Conservation (phyloP, 2,797 vertebrate genomes). For the Liasis olivaceus region DNA sequence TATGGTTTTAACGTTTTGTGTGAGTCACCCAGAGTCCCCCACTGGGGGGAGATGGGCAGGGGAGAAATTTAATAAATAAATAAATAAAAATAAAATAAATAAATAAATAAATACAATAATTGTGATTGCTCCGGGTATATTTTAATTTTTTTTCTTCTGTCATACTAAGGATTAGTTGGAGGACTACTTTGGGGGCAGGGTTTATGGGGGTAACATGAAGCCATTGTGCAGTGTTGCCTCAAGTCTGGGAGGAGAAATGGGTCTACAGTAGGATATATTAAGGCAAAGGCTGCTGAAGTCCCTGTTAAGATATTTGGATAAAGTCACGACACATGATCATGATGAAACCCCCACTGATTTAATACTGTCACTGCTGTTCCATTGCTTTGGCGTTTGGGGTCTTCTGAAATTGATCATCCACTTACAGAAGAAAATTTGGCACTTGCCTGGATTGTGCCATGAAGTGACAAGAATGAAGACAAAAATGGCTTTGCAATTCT, state of each 20-base stretch:
- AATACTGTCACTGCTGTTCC: background rate
- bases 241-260: background rate
- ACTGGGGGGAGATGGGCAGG: too few relatives aligned
- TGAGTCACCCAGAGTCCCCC: too few relatives aligned
- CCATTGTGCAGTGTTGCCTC: background rate
- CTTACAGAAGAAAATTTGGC: background rate
- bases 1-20: too few relatives aligned
- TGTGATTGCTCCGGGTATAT: too few relatives aligned
- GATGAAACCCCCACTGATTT: background rate
- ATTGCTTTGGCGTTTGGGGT: background rate
- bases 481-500: background rate
- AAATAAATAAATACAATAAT: too few relatives aligned
- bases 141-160: too few relatives aligned
- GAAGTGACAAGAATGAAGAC: background rate
- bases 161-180: too few relatives aligned
- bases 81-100: too few relatives aligned
- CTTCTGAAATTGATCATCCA: background rate
- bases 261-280: too few relatives aligned
- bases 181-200: background rate
- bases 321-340: background rate
- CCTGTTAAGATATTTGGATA: background rate
- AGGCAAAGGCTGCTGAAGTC: background rate
- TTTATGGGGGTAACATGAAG: background rate
- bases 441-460: background rate
- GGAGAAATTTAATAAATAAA: too few relatives aligned